Base-by-base conservation (phyloP, 2,797 vertebrate genomes). In the Pseudocheirus occidentalis region DNA sequence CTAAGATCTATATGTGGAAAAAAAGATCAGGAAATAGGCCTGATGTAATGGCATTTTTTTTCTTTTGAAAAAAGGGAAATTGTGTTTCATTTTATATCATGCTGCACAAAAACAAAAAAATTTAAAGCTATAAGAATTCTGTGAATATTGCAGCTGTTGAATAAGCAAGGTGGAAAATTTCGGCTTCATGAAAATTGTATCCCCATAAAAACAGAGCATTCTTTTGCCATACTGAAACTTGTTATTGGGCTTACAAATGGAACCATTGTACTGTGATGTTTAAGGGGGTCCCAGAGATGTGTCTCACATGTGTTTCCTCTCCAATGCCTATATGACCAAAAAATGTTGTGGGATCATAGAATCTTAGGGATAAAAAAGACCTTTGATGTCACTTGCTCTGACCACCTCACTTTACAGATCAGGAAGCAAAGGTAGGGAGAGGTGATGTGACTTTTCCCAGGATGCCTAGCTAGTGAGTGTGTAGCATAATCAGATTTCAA, bases 91-190 rank as follows among this genome's bases (percentile, higher is more conserved):
- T 96, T 93, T n/a, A 0, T 12, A 34, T 94, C 62, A 24, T 29
- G 2, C 0, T 13, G 40, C 7, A 0, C 16, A 31, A 12, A 7
- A 27, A 2, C 0, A 0, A 52, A 46, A 62, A 40, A 27, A 0
- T 0, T 62, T 55, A 4, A 0, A 6, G 54, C 0, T 12, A 31
- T 31, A 21, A 4, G 16, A n/a, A 59, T 40, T 73, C 53, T 34
- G 13, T 46, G 1, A 2, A 0, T 5, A 21, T 52, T 1, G 9
- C 27, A 59, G 31, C 59, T 16, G 1, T 7, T 4, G 12, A 87
- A 40, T 24, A 91, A 50, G 58, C 52, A 66, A 31, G 29, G 5
- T 5, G 27, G 28, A 73, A 29, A 50, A 0, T 46, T 27, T n/a
- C 11, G 16, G 0, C 0, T 5, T 1, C 34, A 11, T 29, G 54